Conservation (phyloP, 2,113 vertebrate species). For the Prietella phreatophila region DNA sequence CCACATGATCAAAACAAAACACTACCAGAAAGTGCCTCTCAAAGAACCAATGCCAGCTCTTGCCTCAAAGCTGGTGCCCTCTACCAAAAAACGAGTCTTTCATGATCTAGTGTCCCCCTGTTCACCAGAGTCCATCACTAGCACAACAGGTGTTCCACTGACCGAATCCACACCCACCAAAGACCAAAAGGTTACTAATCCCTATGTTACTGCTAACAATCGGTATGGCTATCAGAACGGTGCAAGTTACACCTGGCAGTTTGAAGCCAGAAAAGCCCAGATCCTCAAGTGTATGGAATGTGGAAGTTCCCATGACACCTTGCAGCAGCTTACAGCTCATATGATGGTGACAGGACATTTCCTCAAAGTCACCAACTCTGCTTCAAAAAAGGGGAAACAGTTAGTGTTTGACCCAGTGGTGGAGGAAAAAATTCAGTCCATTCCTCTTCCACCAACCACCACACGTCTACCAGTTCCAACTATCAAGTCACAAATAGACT, state of each 20-base stretch:
- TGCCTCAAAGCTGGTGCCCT: slow-evolving; percentile 88
- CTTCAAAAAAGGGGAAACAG: slow-evolving; percentile 97
- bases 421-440: slow-evolving; percentile 97
- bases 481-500: slow-evolving; percentile 82
- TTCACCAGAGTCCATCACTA: slow-evolving; percentile 85
- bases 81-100: slow-evolving; percentile 92
- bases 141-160: slow-evolving; percentile 74
- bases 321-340: slow-evolving; percentile 97
- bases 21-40: slow-evolving; percentile 99
- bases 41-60: slow-evolving; percentile 98
- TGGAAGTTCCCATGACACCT: slow-evolving; percentile 94
- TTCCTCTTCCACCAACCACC: slow-evolving; percentile 92
- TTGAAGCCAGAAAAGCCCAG: slow-evolving; percentile 96
- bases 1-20: slow-evolving; percentile 99
- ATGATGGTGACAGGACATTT: slow-evolving; percentile 99
- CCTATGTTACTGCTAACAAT: slow-evolving; percentile 97
- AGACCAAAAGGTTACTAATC: slow-evolving; percentile 90
- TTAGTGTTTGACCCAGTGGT: slow-evolving; percentile 89
- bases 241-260: slow-evolving; percentile 99
- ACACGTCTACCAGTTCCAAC: slow-evolving; percentile 83
- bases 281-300: slow-evolving; percentile 99
- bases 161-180: slow-evolving; percentile 78
- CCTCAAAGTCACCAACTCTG: slow-evolving; percentile 95
- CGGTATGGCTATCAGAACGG: slow-evolving; percentile 99
- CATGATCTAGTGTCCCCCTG: slow-evolving; percentile 89